Percentiles rank a stretch among this genome's conserved stretches.
Conservation (phyloP, 2,113 vertebrate species). For the Trematocara marginatum region DNA sequence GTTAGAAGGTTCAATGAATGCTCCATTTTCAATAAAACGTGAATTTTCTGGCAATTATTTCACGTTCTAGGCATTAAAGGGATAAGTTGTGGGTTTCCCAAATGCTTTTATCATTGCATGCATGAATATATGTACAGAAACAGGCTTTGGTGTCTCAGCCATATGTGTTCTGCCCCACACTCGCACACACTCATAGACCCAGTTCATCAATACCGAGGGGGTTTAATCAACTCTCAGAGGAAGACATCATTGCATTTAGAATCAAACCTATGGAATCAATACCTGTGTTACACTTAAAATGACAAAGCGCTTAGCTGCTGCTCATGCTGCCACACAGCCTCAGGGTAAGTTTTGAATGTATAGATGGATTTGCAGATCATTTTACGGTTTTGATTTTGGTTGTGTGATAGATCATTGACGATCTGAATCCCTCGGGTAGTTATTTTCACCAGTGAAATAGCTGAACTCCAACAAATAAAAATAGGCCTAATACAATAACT, state of each 20-base stretch:
- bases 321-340: conserved; percentile 44
- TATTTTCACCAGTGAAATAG: conserved; percentile 36
- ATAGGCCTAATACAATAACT: not conserved
- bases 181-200: not conserved
- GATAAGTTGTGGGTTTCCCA: conserved; percentile 38
- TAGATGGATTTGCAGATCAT: conserved; percentile 32
- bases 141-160: not conserved
- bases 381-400: conserved; percentile 41
- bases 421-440: conserved; percentile 13
- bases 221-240: conserved; percentile 74
- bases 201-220: conserved; percentile 68
- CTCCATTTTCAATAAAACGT: not conserved
- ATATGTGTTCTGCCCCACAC: not conserved
- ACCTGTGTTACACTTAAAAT: conserved; percentile 70
- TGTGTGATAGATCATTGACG: conserved; percentile 30
- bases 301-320: conserved; percentile 62
- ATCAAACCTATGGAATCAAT: conserved; percentile 77
- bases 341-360: conserved; percentile 45
- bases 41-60: not conserved
- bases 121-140: conserved; percentile 25
- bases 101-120: conserved; percentile 59
- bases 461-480: conserved; percentile 1
- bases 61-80: not conserved
- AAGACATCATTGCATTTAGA: conserved; percentile 75
- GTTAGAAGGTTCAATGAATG: not conserved